Evolutionary conservation across 2,113 vertebrate species (phyloP), one percentile per base, ranked within the genome.

Genomic region (Grammomys surdaster): DNA sequence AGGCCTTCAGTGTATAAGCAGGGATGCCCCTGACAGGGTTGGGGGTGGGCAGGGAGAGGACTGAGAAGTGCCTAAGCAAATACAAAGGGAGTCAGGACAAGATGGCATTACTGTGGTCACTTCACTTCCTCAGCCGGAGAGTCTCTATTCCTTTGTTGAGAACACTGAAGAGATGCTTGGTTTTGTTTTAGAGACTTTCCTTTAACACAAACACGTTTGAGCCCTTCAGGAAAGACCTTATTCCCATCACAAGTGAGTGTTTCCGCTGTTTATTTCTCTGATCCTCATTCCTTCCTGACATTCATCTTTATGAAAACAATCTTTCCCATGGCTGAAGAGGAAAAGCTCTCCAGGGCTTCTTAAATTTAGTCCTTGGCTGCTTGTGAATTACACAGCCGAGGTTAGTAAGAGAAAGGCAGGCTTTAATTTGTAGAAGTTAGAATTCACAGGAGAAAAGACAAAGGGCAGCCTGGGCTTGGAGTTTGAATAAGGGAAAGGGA

Each of bases 221-320:
- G 70, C 87, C 43, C 60, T 88, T 65, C 36, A 54, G 67, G 51
- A 70, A 90, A 76, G 77, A 46, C 2, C 33, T 58, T 51, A 54
- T 87, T 92, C n/a, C 36, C 48, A 24, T 63, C 31, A 31, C 60
- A 56, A 88, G 16, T 26, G 43, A 43, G 76, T 36, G 33, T 84
- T 90, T 72, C 75, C 67, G 43, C n/a, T 60, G 80, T 82, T 54
- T 87, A 43, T 82, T 87, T 94, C 26, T 84, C 75, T 46, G 60
- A 40, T 17, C 22, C 54, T 86, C 7, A 12, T 51, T 70, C 36
- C 46, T 72, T 56, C 28, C 7, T 65, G 60, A 7, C 19, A 54
- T 40, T 88, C 31, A 65, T 70, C 16, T 60, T 60, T 56, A 93
- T 20, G 82, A 67, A 93, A 86, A 90, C 33, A 54, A 20, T 33